phyloP scores from a whole-genome alignment of 2,888 invertebrate species.

The Orchesella flavescens region DNA sequence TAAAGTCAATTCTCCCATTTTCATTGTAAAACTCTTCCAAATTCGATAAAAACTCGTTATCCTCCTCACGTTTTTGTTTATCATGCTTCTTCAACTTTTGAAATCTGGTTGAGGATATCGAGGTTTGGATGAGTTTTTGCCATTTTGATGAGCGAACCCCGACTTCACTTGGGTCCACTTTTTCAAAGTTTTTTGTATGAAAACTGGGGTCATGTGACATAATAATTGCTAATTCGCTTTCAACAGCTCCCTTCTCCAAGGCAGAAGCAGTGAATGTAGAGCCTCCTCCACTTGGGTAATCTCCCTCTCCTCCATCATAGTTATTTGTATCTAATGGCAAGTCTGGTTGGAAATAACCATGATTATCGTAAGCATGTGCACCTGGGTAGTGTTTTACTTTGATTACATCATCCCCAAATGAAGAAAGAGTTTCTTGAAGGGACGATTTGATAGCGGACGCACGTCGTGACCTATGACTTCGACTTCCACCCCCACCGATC shows the following conservation, averaged over 20 bases:
- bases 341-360: constrained; percentile 52
- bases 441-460: constrained; percentile 35
- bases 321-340: constrained; percentile 16
- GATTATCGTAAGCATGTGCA: constrained; percentile 37
- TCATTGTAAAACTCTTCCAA: constrained; percentile 23
- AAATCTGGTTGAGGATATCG: constrained; percentile 41
- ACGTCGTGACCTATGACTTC: constrained; percentile 19
- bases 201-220: constrained; percentile 48
- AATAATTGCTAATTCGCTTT: constrained; percentile 38
- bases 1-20: constrained; percentile 8
- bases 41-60: neutral
- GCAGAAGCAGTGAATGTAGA: neutral
- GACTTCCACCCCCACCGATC: neutral
- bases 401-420: constrained; percentile 61
- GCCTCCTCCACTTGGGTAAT: neutral
- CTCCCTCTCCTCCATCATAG: neutral
- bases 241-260: constrained; percentile 6
- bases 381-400: constrained; percentile 43
- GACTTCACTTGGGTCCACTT: constrained; percentile 51
- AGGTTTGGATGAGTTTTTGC: constrained; percentile 47
- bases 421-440: constrained; percentile 49
- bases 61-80: neutral
- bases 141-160: constrained; percentile 50
- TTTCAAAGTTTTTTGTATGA: constrained; percentile 51
- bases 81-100: constrained; percentile 34